Base-by-base conservation (phyloP, 2,797 vertebrate species). In the Apogon hyalosoma region DNA sequence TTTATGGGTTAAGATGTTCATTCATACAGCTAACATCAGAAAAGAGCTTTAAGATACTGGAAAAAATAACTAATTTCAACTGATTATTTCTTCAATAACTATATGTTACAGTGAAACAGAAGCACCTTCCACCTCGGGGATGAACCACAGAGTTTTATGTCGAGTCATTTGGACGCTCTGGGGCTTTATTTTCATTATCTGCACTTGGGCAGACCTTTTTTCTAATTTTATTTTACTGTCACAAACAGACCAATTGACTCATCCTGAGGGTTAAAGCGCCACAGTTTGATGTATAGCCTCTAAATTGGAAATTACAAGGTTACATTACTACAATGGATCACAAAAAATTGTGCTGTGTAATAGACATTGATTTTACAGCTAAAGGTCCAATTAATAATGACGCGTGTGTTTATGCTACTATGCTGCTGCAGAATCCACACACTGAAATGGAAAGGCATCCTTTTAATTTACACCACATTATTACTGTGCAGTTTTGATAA, bases 311-410 rank as follows among this genome's bases (percentile, higher is more conserved):
- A 84, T 86, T 69, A 50, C 52, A 69, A 79, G 63, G 78, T 84
- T 82, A 84, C 83, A 89, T 86, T 85, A 90, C 73, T 62, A 61
- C 84, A 81, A 39, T 24, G 59, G 73, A 58, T 75, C 76, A 69
- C 73, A 49, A 43, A 53, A 67, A 72, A 75, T 39, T 36, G 16
- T 42, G 43, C 43, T 7, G 57, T 63, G 76, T 88, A 92, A 92
- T 89, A 83, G 89, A 87, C 76, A 91, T 92, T 85, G 90, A 93
- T 94, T 92, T 90, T 90, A 87, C 77, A 88, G 82, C 86, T 84
- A 80, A 87, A 83, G 63, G 82, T 82, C 75, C 87, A 88, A 90
- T 91, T 92, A 90, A 91, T 92, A 91, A 88, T 61, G 75, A 79
- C 67, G 73, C 69, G 59, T 28, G 51, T 86, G 89, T 87, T 85